Evolutionary conservation across 2,888 invertebrate species (phyloP).

Genomic region (Ormyrus rosae): DNA sequence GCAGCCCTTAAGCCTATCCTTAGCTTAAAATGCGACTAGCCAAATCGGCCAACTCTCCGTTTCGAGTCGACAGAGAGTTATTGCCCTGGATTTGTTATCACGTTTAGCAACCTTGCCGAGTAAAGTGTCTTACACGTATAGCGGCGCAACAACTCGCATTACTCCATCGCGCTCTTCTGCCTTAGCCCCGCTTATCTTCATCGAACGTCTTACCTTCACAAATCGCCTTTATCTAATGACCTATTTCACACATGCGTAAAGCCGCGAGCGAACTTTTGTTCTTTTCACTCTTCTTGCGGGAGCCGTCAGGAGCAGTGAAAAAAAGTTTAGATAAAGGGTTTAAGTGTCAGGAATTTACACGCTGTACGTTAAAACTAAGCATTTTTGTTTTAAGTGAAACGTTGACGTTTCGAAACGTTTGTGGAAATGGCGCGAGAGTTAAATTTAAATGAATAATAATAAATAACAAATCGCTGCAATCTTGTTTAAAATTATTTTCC

Average conservation of each 20-base stretch:
- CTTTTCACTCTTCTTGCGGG: neutral
- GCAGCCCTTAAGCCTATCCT: constrained; percentile 55
- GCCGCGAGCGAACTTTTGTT: constrained; percentile 9
- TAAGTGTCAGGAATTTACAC: no score
- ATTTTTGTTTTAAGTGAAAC: no score
- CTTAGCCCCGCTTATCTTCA: constrained; percentile 36
- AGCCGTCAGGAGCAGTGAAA: neutral
- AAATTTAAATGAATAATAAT: no score
- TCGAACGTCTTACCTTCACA: constrained; percentile 37
- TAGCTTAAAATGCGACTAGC: constrained; percentile 60
- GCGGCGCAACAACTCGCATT: constrained; percentile 48
- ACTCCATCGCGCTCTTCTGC: constrained; percentile 23
- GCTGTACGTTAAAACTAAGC: no score
- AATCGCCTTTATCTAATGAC: constrained; percentile 51
- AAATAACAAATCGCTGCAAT: no score
- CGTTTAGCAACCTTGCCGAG: constrained; percentile 58
- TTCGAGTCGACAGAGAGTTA: constrained; percentile 63
- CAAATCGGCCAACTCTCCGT: constrained; percentile 60
- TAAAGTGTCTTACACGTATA: constrained; percentile 44
- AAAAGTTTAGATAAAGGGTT: no score
- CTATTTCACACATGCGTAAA: constrained; percentile 32
- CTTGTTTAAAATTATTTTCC: no score
- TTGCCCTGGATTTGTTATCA: constrained; percentile 65
- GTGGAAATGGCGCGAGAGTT: no score
- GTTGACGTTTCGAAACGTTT: no score